Percentiles rank a stretch among this genome's conserved stretches.
Evolutionary conservation across 2,797 vertebrate species (phyloP).

Genomic region (Typhlichthys eigenmanni): DNA sequence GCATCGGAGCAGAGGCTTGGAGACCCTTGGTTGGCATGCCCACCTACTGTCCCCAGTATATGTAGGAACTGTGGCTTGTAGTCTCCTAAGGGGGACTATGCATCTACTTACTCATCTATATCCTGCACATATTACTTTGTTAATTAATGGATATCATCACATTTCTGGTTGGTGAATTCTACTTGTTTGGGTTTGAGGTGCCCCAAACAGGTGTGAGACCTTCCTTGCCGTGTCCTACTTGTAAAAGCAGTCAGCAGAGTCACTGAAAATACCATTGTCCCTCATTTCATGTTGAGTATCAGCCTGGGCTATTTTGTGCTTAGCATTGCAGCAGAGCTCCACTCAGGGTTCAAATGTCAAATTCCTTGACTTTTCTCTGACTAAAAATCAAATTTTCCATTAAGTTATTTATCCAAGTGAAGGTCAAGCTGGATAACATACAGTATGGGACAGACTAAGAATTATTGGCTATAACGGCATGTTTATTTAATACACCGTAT

Average conservation of each 20-base stretch:
- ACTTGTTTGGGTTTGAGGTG: slow-evolving; percentile 75
- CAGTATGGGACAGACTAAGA: no score
- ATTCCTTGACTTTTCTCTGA: no score
- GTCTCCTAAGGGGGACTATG: slow-evolving; percentile 47
- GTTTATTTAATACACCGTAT: no score
- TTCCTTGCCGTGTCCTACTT: slow-evolving; percentile 25
- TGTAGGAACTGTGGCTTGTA: slow-evolving; percentile 47
- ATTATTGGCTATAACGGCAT: no score
- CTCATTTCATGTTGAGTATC: slow-evolving; percentile 76
- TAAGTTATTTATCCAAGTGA: no score
- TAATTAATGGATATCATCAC: slow-evolving; percentile 69
- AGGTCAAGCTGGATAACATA: no score
- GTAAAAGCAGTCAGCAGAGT: slow-evolving; percentile 63
- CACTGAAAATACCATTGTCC: slow-evolving; percentile 75
- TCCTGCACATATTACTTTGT: slow-evolving; percentile 66
- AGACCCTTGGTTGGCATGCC: slow-evolving; percentile 18
- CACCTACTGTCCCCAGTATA: slow-evolving; percentile 27
- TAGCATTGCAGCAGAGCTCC: slow-evolving; percentile 72
- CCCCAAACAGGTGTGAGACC: slow-evolving; percentile 67
- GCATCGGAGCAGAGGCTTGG: slow-evolving; percentile 30
- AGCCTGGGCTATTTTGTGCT: slow-evolving; percentile 72
- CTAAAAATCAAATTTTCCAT: no score
- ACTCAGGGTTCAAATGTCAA: slow-evolving; percentile 32
- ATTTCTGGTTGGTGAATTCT: slow-evolving; percentile 72
- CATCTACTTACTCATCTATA: slow-evolving; percentile 67